Base-by-base conservation (phyloP, 2,113 vertebrate genomes). In the Gasterosteus nipponicus region DNA sequence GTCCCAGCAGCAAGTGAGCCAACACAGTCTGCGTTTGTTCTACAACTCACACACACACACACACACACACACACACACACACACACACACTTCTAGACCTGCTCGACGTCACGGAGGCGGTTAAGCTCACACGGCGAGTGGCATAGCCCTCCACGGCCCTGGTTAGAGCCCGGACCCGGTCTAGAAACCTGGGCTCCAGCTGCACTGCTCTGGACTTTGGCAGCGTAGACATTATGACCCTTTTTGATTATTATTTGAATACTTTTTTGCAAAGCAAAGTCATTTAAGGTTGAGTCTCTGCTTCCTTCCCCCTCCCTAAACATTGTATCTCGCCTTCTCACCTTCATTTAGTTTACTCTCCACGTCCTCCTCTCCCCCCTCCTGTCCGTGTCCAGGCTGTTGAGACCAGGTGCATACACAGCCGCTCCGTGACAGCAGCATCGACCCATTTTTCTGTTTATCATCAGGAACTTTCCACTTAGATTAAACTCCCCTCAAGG, bases 331-430 rank as follows among this genome's bases (percentile, higher is more conserved):
- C 47, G 12, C 42, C 29, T 31, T 29, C 14, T 77, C 35, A 5
- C 35, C 35, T 7, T 7, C 35, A 35, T 35, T 35, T 35, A 5
- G 33, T 2, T 35, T 35, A 54, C 4, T 49, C 62, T 53, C 22
- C 4, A 63, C 14, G 47, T 60, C 49, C 68, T 16, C 33, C 64
- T 51, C n/a, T 68, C 41, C 68, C 31, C 33, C 62, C 60, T 79
- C 41, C 69, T 63, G 19, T 80, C 46, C 72, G 49, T 73, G 66
- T 47, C 51, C 46, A 62, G 35, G 76, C 9, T 80, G 75, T 82
- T 26, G 29, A 83, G 39, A 66, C 68, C 86, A 90, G 83, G 73
- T 91, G 86, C 67, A 49, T 5, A 53, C 67, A 59, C 86, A 89
- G 85, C 73, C 63, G 61, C 44, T 85, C 66, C 29, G 47, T 83